A percentile compares a stretch with the other conserved stretches of the same genome.
Conservation (phyloP, 2,888 invertebrate species). For the Drosophila fungiperda region DNA sequence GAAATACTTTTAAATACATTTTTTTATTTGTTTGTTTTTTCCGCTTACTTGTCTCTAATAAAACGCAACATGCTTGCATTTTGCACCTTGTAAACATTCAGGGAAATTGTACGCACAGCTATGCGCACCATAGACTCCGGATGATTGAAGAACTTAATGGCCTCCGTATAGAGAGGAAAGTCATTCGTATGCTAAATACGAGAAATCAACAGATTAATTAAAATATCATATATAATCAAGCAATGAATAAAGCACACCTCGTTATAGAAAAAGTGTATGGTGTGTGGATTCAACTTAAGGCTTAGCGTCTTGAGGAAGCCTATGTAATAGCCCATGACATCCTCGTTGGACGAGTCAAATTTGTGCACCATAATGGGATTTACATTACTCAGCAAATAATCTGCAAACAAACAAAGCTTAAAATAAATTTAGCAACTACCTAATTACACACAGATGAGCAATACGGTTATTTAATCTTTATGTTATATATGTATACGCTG, state of each 20-base stretch:
- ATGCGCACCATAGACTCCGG: slow-evolving; percentile 99
- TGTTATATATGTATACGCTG: background rate
- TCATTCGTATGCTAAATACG: slow-evolving; percentile 94
- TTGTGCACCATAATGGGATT: slow-evolving; percentile 99
- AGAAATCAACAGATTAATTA: background rate
- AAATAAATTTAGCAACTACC: background rate
- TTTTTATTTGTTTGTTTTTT: slow-evolving; percentile 26
- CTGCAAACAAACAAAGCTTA: slow-evolving; percentile 87
- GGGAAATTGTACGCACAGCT: slow-evolving; percentile 97
- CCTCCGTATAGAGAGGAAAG: slow-evolving; percentile 99
- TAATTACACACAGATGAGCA: background rate
- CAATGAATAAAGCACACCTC: slow-evolving; percentile 86
- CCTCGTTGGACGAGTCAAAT: slow-evolving; percentile 99
- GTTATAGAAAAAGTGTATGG: slow-evolving; percentile 99
- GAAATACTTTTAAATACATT: background rate
- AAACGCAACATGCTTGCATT: slow-evolving; percentile 98
- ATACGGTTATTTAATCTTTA: background rate
- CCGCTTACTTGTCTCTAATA: slow-evolving; percentile 91
- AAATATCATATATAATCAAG: background rate
- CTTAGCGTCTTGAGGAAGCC: slow-evolving; percentile 99
- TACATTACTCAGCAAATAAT: slow-evolving; percentile 99
- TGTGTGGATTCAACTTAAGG: slow-evolving; percentile 98
- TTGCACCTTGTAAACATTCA: slow-evolving; percentile 98
- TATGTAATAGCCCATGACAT: slow-evolving; percentile 99
- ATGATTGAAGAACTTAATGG: slow-evolving; percentile 99